Evolutionary conservation across 2,888 invertebrate species (phyloP).

Genomic region (Xiphydria camelus): DNA sequence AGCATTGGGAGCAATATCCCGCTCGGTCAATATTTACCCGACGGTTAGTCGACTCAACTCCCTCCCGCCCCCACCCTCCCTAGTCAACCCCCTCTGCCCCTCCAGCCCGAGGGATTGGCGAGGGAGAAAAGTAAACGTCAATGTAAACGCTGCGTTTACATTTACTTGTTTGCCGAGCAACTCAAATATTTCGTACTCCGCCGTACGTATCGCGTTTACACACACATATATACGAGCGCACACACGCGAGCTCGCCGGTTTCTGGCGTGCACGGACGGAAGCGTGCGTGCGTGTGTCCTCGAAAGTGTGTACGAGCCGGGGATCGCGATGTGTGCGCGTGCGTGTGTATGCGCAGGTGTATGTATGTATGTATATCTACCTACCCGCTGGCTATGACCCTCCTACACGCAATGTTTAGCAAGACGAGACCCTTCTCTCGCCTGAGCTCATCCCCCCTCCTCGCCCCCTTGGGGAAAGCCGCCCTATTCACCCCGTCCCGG

Average conservation of each 20-base stretch:
- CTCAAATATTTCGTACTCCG: constrained; percentile 54
- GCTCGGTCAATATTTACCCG: constrained; percentile 56
- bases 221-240: background rate
- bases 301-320: constrained; percentile 2
- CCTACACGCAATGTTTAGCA: constrained; percentile 46
- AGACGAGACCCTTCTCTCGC: constrained; percentile 19
- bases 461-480: too few species aligned
- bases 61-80: constrained; percentile 10
- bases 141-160: constrained; percentile 55
- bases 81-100: constrained; percentile 4
- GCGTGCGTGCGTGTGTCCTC: constrained; percentile 23
- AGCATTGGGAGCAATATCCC: constrained; percentile 57
- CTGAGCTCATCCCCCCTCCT: too few species aligned
- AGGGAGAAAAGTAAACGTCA: constrained; percentile 54
- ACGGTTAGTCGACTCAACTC: constrained; percentile 54
- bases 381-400: constrained; percentile 20
- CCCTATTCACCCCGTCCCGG: too few species aligned
- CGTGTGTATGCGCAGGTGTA: background rate
- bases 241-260: too few species aligned
- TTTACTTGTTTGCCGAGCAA: constrained; percentile 56
- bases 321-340: too few species aligned
- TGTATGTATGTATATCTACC: background rate
- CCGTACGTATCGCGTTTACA: background rate
- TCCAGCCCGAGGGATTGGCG: constrained; percentile 20
- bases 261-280: background rate